phyloP scores from a whole-genome alignment of 2,113 vertebrate genomes.

The Macaca nemestrina region DNA sequence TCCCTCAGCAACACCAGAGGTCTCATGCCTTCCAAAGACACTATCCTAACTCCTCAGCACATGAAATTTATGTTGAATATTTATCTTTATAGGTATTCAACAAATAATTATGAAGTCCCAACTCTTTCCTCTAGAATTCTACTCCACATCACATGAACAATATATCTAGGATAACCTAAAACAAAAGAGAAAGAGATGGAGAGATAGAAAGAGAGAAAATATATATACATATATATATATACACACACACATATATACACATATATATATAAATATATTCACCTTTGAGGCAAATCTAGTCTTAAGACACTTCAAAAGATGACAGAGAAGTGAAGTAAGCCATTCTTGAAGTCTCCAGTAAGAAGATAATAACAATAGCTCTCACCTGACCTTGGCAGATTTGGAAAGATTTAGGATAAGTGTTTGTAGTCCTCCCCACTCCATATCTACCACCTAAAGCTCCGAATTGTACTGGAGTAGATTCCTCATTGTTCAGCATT shows the following conservation, averaged over 20 bases:
- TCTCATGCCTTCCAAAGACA: background rate
- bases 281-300: background rate
- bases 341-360: background rate
- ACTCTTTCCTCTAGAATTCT: background rate
- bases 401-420: background rate
- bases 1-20: background rate
- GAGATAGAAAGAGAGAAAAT: background rate
- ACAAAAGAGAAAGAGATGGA: background rate
- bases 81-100: background rate
- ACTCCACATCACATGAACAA: background rate
- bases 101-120: background rate
- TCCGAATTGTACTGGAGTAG: background rate
- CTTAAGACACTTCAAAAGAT: background rate
- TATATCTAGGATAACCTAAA: background rate
- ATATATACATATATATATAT: accelerated
- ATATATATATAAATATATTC: too few relatives aligned
- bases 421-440: accelerated
- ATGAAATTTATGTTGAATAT: background rate
- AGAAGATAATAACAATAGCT: background rate
- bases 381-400: background rate
- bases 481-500: background rate
- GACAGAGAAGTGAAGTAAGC: background rate
- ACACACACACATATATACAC: accelerated
- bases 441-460: background rate
- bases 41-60: background rate